Base-by-base conservation (phyloP, 2,113 vertebrate genomes). In the Trogon surrucura region DNA sequence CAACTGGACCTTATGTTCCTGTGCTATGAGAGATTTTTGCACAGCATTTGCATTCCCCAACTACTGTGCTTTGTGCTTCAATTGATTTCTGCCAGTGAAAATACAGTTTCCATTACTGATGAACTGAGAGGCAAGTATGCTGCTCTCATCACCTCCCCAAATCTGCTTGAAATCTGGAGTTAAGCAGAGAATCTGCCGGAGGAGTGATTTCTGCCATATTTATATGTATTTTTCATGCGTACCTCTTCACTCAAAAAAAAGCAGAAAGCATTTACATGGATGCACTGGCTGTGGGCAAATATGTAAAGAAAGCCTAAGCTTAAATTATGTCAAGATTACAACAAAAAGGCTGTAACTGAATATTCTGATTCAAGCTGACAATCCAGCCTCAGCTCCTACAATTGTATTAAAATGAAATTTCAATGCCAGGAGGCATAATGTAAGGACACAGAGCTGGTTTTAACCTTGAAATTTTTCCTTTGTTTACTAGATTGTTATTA, bases 301-400 rank as follows among this genome's bases (percentile, higher is more conserved):
- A 82, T 19, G 45, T 80, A 83, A 91, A 91, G 62, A 88, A 96
- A 93, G 54, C 16, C 81, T 50, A 70, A 75, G 14, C 29, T 61
- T 88, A 95, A 88, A 91, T 93, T 89, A 77, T 85, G 30, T 80
- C 34, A 70, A 85, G 67, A 93, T 89, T 88, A 82, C 36, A 91
- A 38, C 41, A 95, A 77, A 91, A 89, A 79, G 21, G 27, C 4
- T 3, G 20, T 88, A 91, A 62, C 48, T 83, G 74, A 89, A 89
- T 89, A 89, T 91, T 80, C 79, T 94, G 87, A 91, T 88, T 83
- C 80, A 91, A 53, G 56, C 79, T 96, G 77, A 85, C 73, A 83
- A 41, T 29, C 27, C 50, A 70, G 44, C 64, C 54, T 94, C 53
- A 88, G 57, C 32, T 93, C 26, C 74, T 93, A 56, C 53, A 74